Evolutionary conservation across 2,888 invertebrate species (phyloP).

Genomic region (Branchellion lobata): DNA sequence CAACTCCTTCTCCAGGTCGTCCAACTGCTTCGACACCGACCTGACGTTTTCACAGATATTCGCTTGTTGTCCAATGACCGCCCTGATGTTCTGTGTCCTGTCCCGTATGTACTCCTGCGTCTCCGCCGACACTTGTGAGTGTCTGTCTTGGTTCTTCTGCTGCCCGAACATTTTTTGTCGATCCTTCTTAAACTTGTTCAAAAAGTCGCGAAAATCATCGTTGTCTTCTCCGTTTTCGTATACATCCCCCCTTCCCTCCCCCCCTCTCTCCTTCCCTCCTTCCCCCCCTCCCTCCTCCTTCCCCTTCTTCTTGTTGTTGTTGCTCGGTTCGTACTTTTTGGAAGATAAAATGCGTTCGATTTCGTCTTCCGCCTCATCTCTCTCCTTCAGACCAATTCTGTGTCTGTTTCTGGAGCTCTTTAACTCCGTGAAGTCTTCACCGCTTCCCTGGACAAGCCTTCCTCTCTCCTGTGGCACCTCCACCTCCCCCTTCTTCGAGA

Average conservation of each 20-base stretch:
- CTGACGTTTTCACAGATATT: slow-evolving; percentile 47
- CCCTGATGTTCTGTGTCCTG: slow-evolving; percentile 46
- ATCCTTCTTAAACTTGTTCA: slow-evolving; percentile 33
- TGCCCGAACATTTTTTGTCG: slow-evolving; percentile 30
- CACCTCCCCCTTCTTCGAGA: background rate
- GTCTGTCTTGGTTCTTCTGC: slow-evolving; percentile 21
- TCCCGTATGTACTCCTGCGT: slow-evolving; percentile 49
- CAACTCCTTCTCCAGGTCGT: slow-evolving; percentile 49
- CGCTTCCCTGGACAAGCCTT: too few relatives aligned
- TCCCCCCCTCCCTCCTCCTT: background rate
- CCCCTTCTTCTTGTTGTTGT: background rate
- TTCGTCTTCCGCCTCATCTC: background rate
- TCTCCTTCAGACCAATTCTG: background rate
- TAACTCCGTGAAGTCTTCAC: background rate
- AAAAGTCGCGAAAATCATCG: slow-evolving; percentile 13
- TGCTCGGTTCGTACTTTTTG: background rate
- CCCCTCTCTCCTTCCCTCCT: background rate
- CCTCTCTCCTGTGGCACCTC: too few relatives aligned
- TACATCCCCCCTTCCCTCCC: slow-evolving; percentile 5
- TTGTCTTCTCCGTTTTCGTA: slow-evolving; percentile 29
- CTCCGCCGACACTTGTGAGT: slow-evolving; percentile 43
- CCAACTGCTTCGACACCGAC: slow-evolving; percentile 48
- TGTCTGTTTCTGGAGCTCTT: slow-evolving; percentile 6
- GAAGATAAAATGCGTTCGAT: background rate
- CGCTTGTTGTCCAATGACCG: slow-evolving; percentile 47